Evolutionary conservation across 2,888 invertebrate species (phyloP).

Genomic region (Hypena proboscidalis): DNA sequence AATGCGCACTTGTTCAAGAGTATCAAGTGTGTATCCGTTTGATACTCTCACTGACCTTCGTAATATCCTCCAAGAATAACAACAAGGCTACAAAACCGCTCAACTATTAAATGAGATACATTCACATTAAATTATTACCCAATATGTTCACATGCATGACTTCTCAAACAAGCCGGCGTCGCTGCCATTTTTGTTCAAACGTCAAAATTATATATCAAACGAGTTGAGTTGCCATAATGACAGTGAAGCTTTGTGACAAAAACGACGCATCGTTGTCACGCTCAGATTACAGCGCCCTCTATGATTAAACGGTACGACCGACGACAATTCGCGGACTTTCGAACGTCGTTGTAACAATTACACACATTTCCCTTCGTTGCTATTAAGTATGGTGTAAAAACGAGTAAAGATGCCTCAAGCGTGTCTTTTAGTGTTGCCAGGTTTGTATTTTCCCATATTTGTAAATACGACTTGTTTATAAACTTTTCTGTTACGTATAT

Average conservation of each 20-base stretch:
- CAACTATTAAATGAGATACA: conserved; percentile 17
- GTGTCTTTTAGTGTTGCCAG: too few species aligned
- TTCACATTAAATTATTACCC: conserved; percentile 17
- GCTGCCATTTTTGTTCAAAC: conserved; percentile 16
- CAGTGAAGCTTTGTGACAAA: conserved; percentile 28
- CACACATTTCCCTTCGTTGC: conserved; percentile 57
- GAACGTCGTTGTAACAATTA: conserved; percentile 64
- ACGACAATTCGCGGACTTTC: conserved; percentile 61
- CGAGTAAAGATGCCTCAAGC: conserved; percentile 53
- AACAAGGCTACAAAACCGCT: conserved; percentile 27
- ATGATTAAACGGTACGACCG: conserved; percentile 55
- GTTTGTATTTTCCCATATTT: too few species aligned
- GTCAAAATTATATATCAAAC: conserved; percentile 27
- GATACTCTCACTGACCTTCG: conserved; percentile 32
- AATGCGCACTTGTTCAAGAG: too few species aligned
- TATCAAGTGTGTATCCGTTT: conserved; percentile 8
- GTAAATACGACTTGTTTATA: too few species aligned
- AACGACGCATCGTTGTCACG: conserved; percentile 40
- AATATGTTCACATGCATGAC: conserved; percentile 21
- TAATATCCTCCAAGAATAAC: conserved; percentile 30
- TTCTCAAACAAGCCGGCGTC: conserved; percentile 17
- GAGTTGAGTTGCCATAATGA: conserved; percentile 30
- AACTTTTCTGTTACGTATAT: too few species aligned
- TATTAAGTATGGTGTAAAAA: conserved; percentile 64
- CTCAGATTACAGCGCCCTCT: conserved; percentile 40